phyloP scores from a whole-genome alignment of 2,888 invertebrate species.

The Nymphalis urticae region DNA sequence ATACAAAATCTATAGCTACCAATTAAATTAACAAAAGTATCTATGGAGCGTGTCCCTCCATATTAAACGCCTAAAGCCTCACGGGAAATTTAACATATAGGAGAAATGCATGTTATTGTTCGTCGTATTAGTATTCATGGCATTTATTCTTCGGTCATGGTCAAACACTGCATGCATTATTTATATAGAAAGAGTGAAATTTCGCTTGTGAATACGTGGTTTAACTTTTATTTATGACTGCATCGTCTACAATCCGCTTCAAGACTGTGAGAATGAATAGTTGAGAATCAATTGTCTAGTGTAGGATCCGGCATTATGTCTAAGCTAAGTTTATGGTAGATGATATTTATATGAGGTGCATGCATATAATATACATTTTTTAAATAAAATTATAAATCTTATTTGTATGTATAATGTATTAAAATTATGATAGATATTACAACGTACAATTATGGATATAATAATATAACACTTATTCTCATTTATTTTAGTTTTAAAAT shows the following conservation, averaged over 20 bases:
- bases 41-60: constrained; percentile 21
- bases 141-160: constrained; percentile 57
- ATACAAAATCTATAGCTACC: background rate
- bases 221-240: constrained; percentile 28
- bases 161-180: constrained; percentile 67
- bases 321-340: too few species aligned
- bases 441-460: too few species aligned
- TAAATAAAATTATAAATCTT: too few species aligned
- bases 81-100: constrained; percentile 50
- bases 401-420: too few species aligned
- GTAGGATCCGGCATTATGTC: too few species aligned
- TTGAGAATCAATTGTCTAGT: too few species aligned
- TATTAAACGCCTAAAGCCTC: constrained; percentile 31
- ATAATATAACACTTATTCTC: too few species aligned
- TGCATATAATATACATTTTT: too few species aligned
- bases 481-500: too few species aligned
- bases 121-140: constrained; percentile 57
- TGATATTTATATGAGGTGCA: too few species aligned
- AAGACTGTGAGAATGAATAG: constrained; percentile 26
- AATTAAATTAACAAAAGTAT: constrained; percentile 15
- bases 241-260: constrained; percentile 46
- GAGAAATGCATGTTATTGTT: constrained; percentile 61
- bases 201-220: constrained; percentile 48
- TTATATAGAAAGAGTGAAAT: constrained; percentile 74
- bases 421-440: too few species aligned